Evolutionary conservation across 2,113 vertebrate species (phyloP), one percentile per base, ranked within the genome.

Genomic region (Falcunculus frontatus): DNA sequence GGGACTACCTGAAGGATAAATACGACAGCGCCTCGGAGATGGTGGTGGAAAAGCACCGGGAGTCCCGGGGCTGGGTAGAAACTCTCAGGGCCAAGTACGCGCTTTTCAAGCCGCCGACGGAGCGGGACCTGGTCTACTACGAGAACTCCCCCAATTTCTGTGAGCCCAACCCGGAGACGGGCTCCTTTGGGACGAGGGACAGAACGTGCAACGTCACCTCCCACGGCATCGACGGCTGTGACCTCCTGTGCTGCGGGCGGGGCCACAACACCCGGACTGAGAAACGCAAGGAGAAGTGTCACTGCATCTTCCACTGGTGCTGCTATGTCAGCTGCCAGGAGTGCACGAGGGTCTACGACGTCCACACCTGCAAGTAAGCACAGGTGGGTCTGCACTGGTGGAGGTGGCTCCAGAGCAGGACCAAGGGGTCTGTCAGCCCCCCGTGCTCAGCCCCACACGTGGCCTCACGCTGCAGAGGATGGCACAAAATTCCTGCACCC

Each of bases 241-340:
- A 99, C 97, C 98, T 99, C 76, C 98, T 99, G 47, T 99, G 99
- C 98, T 99, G 99, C 32, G 99, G 99, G 12, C 98, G 99, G 0
- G 99, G 99, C 73, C 99, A 99, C 98, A 99, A 99, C 98, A 99
- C 99, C 64, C 98, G 99, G 97, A 99, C 99, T 97, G 99, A 99
- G 98, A 99, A 99, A 37, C 98, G 99, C 90, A 99, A 99, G 78
- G 99, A 99, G 98, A 99, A 99, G 60, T 99, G 99, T 73, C 99
- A 99, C 98, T 99, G 99, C 97, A 99, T 99, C 98, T 99, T 99
- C 98, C 99, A 99, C 98, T 99, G 99, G 99, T 99, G 99, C 98
- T 99, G 99, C 98, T 99, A 99, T 4, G 99, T 99, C 87, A 99
- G 99, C 98, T 99, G 99, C 96, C 99, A 99, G 97, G 99, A 99